Percentiles rank a stretch among this genome's conserved stretches.
These are phyloP conservation scores for roundworm (Caenorhabditis elegans) DNA, from an alignment of 1,140 invertebrate genomes.

Conservation along the genomic window DNA sequence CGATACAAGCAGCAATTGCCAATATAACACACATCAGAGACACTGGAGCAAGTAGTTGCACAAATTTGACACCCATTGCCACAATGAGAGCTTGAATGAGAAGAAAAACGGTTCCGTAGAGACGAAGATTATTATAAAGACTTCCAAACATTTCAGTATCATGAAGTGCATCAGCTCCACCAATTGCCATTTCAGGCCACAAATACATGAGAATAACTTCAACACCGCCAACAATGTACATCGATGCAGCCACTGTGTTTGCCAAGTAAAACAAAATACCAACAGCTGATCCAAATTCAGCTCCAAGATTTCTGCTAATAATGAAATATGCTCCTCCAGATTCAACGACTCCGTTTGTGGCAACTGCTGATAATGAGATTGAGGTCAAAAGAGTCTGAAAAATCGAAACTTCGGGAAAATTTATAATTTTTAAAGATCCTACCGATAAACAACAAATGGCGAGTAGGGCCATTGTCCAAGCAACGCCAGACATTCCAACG, in stretches of 20 bases:
- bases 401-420: not conserved
- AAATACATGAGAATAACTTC: slow-evolving; percentile 84
- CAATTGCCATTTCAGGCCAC: slow-evolving; percentile 68
- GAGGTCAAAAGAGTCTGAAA: slow-evolving; percentile 89
- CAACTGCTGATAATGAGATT: slow-evolving; percentile 98
- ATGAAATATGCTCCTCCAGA: slow-evolving; percentile 95
- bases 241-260: slow-evolving; percentile 93
- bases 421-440: slow-evolving; percentile 25
- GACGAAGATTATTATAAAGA: slow-evolving; percentile 63
- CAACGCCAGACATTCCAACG: slow-evolving; percentile 49
- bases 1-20: slow-evolving; percentile 63
- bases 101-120: slow-evolving; percentile 62
- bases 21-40: slow-evolving; percentile 63
- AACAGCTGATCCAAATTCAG: slow-evolving; percentile 96
- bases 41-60: slow-evolving; percentile 63
- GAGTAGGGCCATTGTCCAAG: slow-evolving; percentile 53
- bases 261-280: slow-evolving; percentile 98
- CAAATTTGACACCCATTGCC: slow-evolving; percentile 64
- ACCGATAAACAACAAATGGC: slow-evolving; percentile 63
- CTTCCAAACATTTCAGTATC: slow-evolving; percentile 64
- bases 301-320: slow-evolving; percentile 91
- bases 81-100: slow-evolving; percentile 63
- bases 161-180: slow-evolving; percentile 67
- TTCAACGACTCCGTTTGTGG: slow-evolving; percentile 94
- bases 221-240: slow-evolving; percentile 94